Base-by-base conservation (phyloP, 2,797 vertebrate genomes). In the Coreius guichenoti region DNA sequence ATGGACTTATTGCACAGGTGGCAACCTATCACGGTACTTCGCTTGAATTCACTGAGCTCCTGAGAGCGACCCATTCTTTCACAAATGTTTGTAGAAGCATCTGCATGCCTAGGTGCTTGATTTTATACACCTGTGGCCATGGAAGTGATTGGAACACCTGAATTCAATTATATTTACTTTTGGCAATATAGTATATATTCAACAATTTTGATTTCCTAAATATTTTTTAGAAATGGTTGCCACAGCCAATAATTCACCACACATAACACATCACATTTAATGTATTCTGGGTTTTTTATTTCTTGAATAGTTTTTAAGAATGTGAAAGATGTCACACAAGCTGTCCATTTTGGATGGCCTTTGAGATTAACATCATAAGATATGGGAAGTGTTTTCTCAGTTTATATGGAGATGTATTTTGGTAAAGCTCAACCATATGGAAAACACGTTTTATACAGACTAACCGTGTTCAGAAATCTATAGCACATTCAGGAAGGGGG, bases 361-460 rank as follows among this genome's bases (percentile, higher is more conserved):
- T 39, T 43, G 21, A 39, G 19, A 13, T 67, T 14, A 49, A 5
- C 13, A 16, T 68, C 1, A 1, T 23, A 26, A 43, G 23, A 58
- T 17, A 26, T 39, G 13, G 21, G 7, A 69, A 23, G 31, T 3
- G 3, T 36, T 68, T 80, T 36, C 63, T 51, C 29, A 4, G 13
- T 26, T 36, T 76, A 51, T 21, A 61, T 39, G 58, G 13, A n/a
- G 39, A 12, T 67, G 31, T 39, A 17, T 54, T 76, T 76, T 23
- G 23, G 47, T 39, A 12, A 75, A 75, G 29, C 56, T 49, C 26
- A 49, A 6, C 21, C 26, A 65, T 39, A 39, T 83, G 72, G 45
- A 83, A 63, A 76, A 54, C 58, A 36, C 16, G 6, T 76, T 84
- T 56, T 49, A 51, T 56, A 23, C 49, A 68, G 11, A 56, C 8